Evolutionary conservation across 2,888 invertebrate species (phyloP).

Genomic region (Melanchra persicariae): DNA sequence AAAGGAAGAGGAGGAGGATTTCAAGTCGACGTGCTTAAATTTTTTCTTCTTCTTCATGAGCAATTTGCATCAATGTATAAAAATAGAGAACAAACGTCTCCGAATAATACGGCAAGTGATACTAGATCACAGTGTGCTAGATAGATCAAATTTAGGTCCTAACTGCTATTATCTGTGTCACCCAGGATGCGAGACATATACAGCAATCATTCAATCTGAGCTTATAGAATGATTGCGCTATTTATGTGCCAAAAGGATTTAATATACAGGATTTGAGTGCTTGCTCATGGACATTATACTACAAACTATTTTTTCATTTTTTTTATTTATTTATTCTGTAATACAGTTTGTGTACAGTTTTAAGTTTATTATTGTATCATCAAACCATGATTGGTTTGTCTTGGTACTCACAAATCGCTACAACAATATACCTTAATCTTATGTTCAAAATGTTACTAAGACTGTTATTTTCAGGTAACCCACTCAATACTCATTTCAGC

Average conservation of each 20-base stretch:
- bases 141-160: background rate
- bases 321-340: too few relatives aligned
- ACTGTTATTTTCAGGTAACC: too few relatives aligned
- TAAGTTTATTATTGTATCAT: too few relatives aligned
- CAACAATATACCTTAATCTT: too few relatives aligned
- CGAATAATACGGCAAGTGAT: background rate
- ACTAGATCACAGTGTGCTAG: background rate
- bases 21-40: too few relatives aligned
- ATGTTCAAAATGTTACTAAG: too few relatives aligned
- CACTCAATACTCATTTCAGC: too few relatives aligned
- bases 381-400: too few relatives aligned
- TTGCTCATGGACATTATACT: background rate
- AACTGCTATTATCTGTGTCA: background rate
- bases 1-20: too few relatives aligned
- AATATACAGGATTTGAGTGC: background rate
- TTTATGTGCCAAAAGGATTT: background rate
- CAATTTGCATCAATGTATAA: background rate
- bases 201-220: conserved; percentile 27
- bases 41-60: background rate
- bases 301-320: too few relatives aligned
- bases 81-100: background rate
- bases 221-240: conserved; percentile 22
- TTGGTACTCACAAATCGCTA: too few relatives aligned
- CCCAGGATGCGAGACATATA: background rate
- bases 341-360: too few relatives aligned